Evolutionary conservation across 2,797 vertebrate species (phyloP).

Genomic region (Petrocephalus sullivani): DNA sequence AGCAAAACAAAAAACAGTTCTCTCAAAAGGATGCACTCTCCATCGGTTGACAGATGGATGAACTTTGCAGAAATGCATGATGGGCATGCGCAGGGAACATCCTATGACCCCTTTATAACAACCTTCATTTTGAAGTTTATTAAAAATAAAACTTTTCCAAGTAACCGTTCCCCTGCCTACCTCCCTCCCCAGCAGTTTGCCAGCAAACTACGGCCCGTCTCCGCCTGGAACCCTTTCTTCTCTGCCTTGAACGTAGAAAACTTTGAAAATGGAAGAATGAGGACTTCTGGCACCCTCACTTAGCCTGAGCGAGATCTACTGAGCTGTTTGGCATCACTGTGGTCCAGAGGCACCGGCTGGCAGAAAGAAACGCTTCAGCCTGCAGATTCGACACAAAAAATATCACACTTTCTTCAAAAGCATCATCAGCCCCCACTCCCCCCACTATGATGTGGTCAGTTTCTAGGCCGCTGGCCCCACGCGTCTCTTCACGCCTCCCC

Average conservation of each 20-base stretch:
- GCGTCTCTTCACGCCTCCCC: background rate
- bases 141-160: conserved; percentile 52
- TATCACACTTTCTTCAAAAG: background rate
- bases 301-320: conserved; percentile 52
- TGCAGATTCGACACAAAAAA: conserved; percentile 10
- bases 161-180: conserved; percentile 59
- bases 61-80: conserved; percentile 12
- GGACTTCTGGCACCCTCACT: conserved; percentile 60
- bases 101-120: conserved; percentile 1
- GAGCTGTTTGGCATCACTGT: conserved; percentile 50
- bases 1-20: conserved; percentile 3
- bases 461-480: background rate
- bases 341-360: conserved; percentile 40
- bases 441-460: background rate
- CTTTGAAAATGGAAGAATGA: conserved; percentile 44
- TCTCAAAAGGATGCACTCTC: conserved; percentile 1
- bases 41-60: conserved; percentile 5
- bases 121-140: conserved; percentile 13
- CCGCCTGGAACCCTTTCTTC: background rate
- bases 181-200: background rate
- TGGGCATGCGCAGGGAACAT: background rate
- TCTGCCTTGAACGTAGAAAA: background rate
- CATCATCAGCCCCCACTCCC: background rate
- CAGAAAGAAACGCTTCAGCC: conserved; percentile 44
- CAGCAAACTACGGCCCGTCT: background rate